Conservation (phyloP, 2,797 vertebrate genomes). For the Sparus aurata region DNA sequence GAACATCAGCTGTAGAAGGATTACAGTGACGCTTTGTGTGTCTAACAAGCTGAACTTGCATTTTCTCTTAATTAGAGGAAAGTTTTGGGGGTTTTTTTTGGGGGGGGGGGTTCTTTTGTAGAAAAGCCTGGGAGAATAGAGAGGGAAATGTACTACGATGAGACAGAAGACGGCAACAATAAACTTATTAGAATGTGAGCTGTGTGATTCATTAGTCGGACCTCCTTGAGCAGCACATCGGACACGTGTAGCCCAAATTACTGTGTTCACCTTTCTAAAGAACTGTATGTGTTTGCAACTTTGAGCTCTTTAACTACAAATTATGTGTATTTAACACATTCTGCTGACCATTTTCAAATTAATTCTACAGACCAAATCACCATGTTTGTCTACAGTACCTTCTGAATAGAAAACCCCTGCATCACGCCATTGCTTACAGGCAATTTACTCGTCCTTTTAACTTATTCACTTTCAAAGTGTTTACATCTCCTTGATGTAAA, state of each 20-base stretch:
- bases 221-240: conserved; percentile 44
- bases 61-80: conserved; percentile 56
- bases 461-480: too few species aligned
- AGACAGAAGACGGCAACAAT: conserved; percentile 36
- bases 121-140: conserved; percentile 40
- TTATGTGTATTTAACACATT: not conserved
- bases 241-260: conserved; percentile 18
- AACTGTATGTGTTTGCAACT: not conserved
- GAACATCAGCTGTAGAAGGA: conserved; percentile 17
- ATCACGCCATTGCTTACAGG: too few species aligned
- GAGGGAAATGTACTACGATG: conserved; percentile 22
- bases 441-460: too few species aligned
- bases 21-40: not conserved
- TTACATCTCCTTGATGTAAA: too few species aligned
- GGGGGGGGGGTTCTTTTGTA: not conserved
- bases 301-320: conserved; percentile 15
- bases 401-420: too few species aligned
- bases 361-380: not conserved
- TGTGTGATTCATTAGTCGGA: conserved; percentile 49
- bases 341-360: not conserved
- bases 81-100: not conserved
- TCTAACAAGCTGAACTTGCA: conserved; percentile 57
- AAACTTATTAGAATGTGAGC: conserved; percentile 41
- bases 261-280: conserved; percentile 22
- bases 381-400: too few species aligned